Conservation (phyloP, 1,140 invertebrate genomes). For the Drosophila grimshawi region DNA sequence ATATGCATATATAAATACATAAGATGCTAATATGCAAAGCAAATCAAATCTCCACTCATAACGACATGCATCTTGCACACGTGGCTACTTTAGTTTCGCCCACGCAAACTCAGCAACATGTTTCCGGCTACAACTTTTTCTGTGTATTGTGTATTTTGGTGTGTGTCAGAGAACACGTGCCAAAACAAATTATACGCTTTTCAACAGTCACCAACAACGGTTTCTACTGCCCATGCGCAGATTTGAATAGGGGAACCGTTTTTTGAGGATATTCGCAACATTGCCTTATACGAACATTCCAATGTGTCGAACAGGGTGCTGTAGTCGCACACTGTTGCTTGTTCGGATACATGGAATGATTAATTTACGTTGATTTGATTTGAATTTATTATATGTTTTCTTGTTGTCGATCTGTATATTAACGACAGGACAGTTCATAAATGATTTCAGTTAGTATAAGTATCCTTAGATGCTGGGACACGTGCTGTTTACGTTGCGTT, state of each 20-base stretch:
- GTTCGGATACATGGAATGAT: too few relatives aligned
- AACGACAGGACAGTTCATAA: too few relatives aligned
- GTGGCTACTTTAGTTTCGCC: constrained; percentile 29
- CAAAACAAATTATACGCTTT: constrained; percentile 46
- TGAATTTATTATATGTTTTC: too few relatives aligned
- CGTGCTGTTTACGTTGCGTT: constrained; percentile 12
- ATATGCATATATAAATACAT: constrained; percentile 5
- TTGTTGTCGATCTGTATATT: too few relatives aligned
- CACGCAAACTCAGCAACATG: constrained; percentile 71
- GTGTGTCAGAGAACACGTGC: constrained; percentile 53
- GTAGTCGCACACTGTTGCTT: constrained; percentile 4
- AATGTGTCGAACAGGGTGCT: neutral
- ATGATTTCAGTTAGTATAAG: neutral
- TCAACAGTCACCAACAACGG: constrained; percentile 67
- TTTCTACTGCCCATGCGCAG: constrained; percentile 54
- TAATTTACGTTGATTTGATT: too few relatives aligned
- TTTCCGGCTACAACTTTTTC: constrained; percentile 28
- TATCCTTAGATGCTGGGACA: too few relatives aligned
- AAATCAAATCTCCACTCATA: constrained; percentile 8
- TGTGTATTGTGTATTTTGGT: constrained; percentile 19
- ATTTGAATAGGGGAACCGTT: constrained; percentile 31
- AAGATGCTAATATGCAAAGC: constrained; percentile 22
- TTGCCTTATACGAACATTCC: neutral
- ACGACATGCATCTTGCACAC: constrained; percentile 14
- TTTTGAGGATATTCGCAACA: constrained; percentile 8